Conservation (phyloP, 2,113 vertebrate genomes). For the Collichthys lucidus region DNA sequence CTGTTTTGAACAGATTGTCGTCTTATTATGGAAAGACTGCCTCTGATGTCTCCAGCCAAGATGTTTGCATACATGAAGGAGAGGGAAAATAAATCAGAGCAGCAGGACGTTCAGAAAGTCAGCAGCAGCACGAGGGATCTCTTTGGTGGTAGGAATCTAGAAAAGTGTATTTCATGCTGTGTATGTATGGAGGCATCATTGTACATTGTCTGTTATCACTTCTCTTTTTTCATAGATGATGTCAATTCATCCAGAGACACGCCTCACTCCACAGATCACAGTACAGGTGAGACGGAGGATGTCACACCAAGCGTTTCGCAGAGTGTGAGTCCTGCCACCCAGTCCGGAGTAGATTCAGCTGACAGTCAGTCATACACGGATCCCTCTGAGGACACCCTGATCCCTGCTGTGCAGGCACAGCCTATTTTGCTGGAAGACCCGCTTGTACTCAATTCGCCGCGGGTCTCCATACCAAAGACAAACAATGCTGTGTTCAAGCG, state of each 20-base stretch:
- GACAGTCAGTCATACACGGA: slow-evolving; percentile 26
- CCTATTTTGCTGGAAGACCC: slow-evolving; percentile 65
- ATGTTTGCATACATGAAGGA: slow-evolving; percentile 82
- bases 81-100: slow-evolving; percentile 42
- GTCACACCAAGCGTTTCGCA: neutral
- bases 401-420: neutral
- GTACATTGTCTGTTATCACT: neutral
- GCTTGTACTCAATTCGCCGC: slow-evolving; percentile 76
- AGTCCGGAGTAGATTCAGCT: neutral
- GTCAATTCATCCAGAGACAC: neutral
- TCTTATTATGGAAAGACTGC: slow-evolving; percentile 20
- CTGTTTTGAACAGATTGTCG: slow-evolving; percentile 51
- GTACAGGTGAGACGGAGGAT: neutral
- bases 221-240: slow-evolving; percentile 27
- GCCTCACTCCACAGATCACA: neutral
- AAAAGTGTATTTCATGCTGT: neutral
- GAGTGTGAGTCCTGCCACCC: neutral
- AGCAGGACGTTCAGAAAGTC: neutral
- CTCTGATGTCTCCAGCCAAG: slow-evolving; percentile 78
- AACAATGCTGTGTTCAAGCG: slow-evolving; percentile 18
- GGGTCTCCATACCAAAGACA: slow-evolving; percentile 78
- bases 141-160: slow-evolving; percentile 15
- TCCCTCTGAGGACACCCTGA: neutral
- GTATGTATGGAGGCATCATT: neutral
- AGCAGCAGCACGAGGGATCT: slow-evolving; percentile 6